Conservation (phyloP, 2,113 vertebrate species). For the Anthoscopus minutus region DNA sequence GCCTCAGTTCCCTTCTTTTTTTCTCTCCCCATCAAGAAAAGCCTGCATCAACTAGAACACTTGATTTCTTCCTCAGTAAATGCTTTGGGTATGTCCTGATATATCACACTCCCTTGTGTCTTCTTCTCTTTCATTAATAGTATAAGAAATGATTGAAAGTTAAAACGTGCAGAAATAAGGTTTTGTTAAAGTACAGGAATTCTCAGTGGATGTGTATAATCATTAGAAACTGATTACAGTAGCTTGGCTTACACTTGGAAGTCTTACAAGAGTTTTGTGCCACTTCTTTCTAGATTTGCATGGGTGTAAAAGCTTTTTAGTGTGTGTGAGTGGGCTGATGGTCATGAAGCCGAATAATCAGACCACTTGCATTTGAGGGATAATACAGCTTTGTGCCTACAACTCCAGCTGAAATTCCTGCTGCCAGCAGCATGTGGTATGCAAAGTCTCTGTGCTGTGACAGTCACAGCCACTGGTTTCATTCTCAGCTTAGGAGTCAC, state of each 20-base stretch:
- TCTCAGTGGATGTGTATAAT: not conserved
- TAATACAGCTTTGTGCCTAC: not conserved
- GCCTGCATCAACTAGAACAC: not conserved
- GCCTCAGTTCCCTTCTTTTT: not conserved
- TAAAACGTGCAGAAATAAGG: not conserved
- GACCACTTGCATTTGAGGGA: not conserved
- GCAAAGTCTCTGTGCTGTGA: not conserved
- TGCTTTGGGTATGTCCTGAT: not conserved
- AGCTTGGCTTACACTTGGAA: not conserved
- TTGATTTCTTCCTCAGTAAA: not conserved
- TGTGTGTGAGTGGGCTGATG: not conserved
- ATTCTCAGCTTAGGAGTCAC: not conserved
- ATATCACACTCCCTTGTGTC: not conserved
- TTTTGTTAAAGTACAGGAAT: slow-evolving; percentile 5
- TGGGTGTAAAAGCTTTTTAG: not conserved
- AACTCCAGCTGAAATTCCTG: not conserved
- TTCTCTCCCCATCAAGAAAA: not conserved
- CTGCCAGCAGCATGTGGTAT: not conserved
- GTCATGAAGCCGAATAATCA: not conserved
- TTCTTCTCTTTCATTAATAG: not conserved
- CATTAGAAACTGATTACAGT: not conserved
- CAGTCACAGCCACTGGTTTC: not conserved
- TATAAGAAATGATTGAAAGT: not conserved
- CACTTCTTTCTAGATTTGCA: not conserved
- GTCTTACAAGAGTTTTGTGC: not conserved